Evolutionary conservation across 1,140 invertebrate genomes (phyloP), one percentile per base, ranked within the genome.

Genomic region (Sycophaga agraensis): DNA sequence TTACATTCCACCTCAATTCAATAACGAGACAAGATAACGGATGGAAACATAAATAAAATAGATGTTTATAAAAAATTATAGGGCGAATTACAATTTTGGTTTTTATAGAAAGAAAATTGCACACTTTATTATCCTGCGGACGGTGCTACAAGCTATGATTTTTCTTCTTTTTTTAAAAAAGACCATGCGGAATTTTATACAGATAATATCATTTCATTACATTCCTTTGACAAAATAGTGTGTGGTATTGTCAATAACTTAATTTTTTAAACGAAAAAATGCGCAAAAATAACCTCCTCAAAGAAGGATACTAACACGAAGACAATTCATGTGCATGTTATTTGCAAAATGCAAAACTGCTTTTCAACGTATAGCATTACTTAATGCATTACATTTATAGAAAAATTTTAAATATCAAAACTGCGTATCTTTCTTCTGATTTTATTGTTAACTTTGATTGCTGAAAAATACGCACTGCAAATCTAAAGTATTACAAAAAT

Each of bases 111-210:
- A 71, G 60, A 73, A 72, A 73, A 69, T 67, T 72, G 66, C 70
- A 70, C 68, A 63, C 65, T 76, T 75, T 74, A 73, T 73, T 75
- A 55, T 70, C 60, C 58, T 67, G 70, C 62, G 61, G 65, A 70
- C 65, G 59, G 55, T 68, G 65, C 67, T 73, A 76, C 72, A 75
- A 71, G 72, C 70, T 74, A 73, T 73, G 43, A 55, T 54, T 56
- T 39, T 49, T 46, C 14, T 46, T 26, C 17, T 51, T 63, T 48
- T 40, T 49, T 39, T 67, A 75, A 76, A 73, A 65, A 70, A 40
- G 66, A 70, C 35, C 73, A 73, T 72, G 69, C 72, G 69, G 63
- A 42, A 6, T 53, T 64, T 59, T 65, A 58, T 64, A 58, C 64
- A 59, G 59, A 54, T 65, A 42, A 73, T 42, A 66, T 46, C 62